Conservation (phyloP, 2,888 invertebrate genomes). For the Drosophila merina region DNA sequence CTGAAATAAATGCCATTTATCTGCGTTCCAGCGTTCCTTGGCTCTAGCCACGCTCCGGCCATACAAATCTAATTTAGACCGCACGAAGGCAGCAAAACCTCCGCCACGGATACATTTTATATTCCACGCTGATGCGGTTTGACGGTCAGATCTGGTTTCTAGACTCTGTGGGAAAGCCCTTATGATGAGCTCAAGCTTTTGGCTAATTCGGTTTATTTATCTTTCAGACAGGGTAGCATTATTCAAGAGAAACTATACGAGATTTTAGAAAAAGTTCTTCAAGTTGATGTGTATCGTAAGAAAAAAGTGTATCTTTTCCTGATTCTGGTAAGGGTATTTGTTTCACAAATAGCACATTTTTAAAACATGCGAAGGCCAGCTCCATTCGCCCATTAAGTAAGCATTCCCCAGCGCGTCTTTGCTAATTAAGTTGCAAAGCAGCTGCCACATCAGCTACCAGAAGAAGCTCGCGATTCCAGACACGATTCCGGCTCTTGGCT, state of each 20-base stretch:
- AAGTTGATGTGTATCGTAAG: too few relatives aligned
- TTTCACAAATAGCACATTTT: neutral
- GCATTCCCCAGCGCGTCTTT: neutral
- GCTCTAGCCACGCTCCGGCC: conserved; percentile 24
- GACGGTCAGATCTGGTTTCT: conserved; percentile 10
- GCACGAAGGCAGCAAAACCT: conserved; percentile 19
- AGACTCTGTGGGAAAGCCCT: neutral
- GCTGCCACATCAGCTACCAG: conserved; percentile 5
- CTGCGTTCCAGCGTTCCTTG: conserved; percentile 13
- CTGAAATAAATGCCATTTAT: conserved; percentile 38
- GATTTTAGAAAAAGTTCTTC: too few relatives aligned
- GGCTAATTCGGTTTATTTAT: conserved; percentile 30
- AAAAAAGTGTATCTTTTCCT: too few relatives aligned
- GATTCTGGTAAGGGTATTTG: neutral
- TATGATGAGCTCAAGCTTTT: conserved; percentile 17
- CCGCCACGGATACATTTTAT: conserved; percentile 16
- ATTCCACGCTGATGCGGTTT: conserved; percentile 12
- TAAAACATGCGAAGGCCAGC: neutral
- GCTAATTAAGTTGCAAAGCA: conserved; percentile 45
- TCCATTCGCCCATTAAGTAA: neutral
- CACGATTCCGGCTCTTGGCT: conserved; percentile 31
- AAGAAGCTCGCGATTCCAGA: neutral
- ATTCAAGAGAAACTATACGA: too few relatives aligned
- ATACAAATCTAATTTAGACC: conserved; percentile 45
- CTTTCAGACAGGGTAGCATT: neutral